A percentile compares a stretch with the other conserved stretches of the same genome.
Conservation (phyloP, 2,113 vertebrate genomes). For the Hippoglossus stenolepis region DNA sequence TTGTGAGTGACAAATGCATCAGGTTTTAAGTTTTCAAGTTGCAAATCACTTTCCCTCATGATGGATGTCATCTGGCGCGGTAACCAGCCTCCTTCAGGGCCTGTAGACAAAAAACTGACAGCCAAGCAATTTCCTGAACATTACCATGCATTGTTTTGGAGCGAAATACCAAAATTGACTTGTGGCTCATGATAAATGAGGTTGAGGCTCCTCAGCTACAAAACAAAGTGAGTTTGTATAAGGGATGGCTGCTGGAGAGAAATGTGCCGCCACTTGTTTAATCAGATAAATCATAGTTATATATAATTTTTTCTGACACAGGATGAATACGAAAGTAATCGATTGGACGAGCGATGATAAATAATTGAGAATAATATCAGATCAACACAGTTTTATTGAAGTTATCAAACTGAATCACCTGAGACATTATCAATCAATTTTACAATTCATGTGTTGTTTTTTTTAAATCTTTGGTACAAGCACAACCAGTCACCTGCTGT, state of each 20-base stretch:
- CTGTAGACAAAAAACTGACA: slow-evolving; percentile 52
- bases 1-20: slow-evolving; percentile 1
- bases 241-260: slow-evolving; percentile 22
- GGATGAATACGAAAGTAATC: slow-evolving; percentile 3
- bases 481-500: not conserved
- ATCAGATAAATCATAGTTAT: slow-evolving; percentile 1
- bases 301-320: not conserved
- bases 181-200: slow-evolving; percentile 57
- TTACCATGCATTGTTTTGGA: slow-evolving; percentile 46
- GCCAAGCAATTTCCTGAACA: slow-evolving; percentile 60
- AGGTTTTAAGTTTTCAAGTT: slow-evolving; percentile 26
- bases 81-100: slow-evolving; percentile 29
- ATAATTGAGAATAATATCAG: not conserved
- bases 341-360: slow-evolving; percentile 15
- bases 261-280: slow-evolving; percentile 12
- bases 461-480: not conserved
- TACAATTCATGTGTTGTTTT: not conserved
- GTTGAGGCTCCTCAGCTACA: slow-evolving; percentile 29
- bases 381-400: not conserved
- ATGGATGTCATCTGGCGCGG: slow-evolving; percentile 50
- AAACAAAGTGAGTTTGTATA: slow-evolving; percentile 20
- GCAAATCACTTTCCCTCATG: slow-evolving; percentile 43
- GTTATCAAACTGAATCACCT: slow-evolving; percentile 1
- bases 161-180: slow-evolving; percentile 56
- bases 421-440: slow-evolving; percentile 10